Percentiles rank a stretch among this genome's conserved stretches.
phyloP scores from a whole-genome alignment of 2,888 invertebrate genomes.

The Drosophila kokeensis region DNA sequence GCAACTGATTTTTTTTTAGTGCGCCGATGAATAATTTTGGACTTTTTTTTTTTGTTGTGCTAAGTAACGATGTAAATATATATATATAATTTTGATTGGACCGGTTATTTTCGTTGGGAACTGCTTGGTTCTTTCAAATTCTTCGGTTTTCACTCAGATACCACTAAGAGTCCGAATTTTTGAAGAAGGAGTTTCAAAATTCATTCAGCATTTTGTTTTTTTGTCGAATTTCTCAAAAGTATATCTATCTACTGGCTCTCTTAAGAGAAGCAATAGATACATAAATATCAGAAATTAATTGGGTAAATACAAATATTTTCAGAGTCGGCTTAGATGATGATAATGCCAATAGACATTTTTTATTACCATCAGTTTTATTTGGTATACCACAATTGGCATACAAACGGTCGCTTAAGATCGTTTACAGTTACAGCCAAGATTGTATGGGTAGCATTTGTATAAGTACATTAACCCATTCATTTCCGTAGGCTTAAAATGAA shows the following conservation, averaged over 20 bases:
- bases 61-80: not conserved
- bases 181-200: not conserved
- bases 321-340: not conserved
- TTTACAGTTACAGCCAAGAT: conserved; percentile 17
- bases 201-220: not conserved
- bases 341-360: not conserved
- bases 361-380: not conserved
- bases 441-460: too few species aligned
- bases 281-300: not conserved
- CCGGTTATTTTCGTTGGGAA: not conserved
- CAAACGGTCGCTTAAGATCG: not conserved
- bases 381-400: not conserved
- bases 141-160: not conserved
- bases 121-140: not conserved
- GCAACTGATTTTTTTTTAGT: not conserved
- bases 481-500: not conserved
- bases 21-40: not conserved
- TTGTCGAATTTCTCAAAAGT: not conserved
- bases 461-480: not conserved
- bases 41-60: not conserved
- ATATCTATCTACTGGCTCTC: not conserved
- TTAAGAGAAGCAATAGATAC: not conserved
- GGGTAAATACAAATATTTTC: not conserved
- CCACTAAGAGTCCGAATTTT: not conserved
- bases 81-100: not conserved